phyloP scores from a whole-genome alignment of 1,140 invertebrate genomes.

The Maconellicoccus hirsutus region DNA sequence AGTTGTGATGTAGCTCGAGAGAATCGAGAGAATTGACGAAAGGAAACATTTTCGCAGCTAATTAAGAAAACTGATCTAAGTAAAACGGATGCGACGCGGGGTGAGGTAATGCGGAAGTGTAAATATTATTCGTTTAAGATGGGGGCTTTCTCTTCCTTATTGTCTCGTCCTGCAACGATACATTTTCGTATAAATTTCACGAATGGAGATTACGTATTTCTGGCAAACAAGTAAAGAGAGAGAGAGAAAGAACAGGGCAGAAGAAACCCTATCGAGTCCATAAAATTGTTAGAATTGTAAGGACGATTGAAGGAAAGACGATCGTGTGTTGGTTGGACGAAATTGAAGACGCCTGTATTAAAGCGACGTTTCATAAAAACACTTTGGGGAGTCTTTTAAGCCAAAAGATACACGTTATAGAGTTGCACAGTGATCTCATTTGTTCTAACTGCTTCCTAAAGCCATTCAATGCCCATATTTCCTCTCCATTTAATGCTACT shows the following conservation, averaged over 20 bases:
- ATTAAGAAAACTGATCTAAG: no score
- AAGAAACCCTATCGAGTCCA: background rate
- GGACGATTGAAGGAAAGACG: background rate
- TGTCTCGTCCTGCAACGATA: no score
- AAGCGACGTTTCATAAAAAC: slow-evolving; percentile 3
- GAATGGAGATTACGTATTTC: background rate
- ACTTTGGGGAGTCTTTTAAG: background rate
- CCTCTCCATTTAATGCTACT: background rate
- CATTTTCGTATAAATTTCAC: background rate
- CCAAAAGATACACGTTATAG: slow-evolving; percentile 8
- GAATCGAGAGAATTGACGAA: no score
- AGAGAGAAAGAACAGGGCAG: background rate
- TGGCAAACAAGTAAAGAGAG: background rate
- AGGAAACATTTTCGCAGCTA: no score
- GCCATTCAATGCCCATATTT: slow-evolving; percentile 3
- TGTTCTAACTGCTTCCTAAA: slow-evolving; percentile 8
- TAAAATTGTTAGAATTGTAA: background rate
- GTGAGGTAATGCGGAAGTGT: no score
- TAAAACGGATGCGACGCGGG: no score
- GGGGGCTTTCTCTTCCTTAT: no score
- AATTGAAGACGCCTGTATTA: slow-evolving; percentile 3
- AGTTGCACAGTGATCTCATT: background rate
- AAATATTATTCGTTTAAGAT: no score
- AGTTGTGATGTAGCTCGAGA: no score
- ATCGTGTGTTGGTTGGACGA: background rate